Evolutionary conservation across 1,140 invertebrate genomes (phyloP), one percentile per base, ranked within the genome.

Genomic region (Zaprionus lachaisei): DNA sequence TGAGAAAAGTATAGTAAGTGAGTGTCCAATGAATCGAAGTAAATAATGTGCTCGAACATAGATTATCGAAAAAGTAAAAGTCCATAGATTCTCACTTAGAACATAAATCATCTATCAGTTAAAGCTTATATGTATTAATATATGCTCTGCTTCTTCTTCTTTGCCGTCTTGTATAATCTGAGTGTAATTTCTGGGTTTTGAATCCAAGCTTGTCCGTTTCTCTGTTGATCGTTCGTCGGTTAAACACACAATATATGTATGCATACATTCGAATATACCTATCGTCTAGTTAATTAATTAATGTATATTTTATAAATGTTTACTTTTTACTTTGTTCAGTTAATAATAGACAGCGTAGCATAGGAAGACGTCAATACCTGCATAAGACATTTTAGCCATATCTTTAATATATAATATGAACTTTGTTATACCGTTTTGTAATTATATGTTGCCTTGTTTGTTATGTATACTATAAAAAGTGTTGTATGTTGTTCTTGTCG

Each of bases 321-420:
- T 68, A 55, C 20, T 20, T 51, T 51, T 51, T 51, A 51, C 47
- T 57, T 78, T 75, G 66, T 85, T 92, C 81, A 91, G 85, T 92
- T 93, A 92, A 92, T 92, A 93, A 93, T 93, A 93, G 92, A 93
- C 92, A 93, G 92, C 92, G 92, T 93, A 93, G 92, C 92, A 93
- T 93, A 93, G 92, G 92, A 93, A 93, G 92, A 93, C 92, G 92
- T 93, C 92, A 93, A 93, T 93, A 93, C 92, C 92, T 93, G 92
- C 92, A 93, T 93, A 93, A 93, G 92, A 93, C 92, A 93, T 93
- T 93, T 85, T 92, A 92, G 91, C 92, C 85, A 91, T 92, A 87
- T 87, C 80, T 84, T 84, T 83, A 81, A 75, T 87, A 89, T 83
- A 71, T 87, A 87, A 87, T 87, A 87, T 87, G 84, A 84, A 87